phyloP scores from a whole-genome alignment of 2,797 vertebrate genomes.

The Heteromormyrus szaboi region DNA sequence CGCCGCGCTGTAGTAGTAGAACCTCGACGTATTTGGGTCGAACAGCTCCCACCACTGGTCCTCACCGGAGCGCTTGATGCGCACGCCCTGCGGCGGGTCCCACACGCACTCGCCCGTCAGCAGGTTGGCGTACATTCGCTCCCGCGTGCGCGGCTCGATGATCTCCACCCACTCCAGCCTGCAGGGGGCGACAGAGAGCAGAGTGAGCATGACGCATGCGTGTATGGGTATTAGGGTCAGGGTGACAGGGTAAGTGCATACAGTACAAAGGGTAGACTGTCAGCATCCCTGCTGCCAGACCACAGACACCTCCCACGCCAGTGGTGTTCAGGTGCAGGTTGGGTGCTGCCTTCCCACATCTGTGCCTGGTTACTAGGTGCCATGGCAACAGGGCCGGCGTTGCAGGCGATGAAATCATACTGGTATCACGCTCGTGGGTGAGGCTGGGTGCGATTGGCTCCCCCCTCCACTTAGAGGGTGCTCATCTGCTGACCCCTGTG shows the following conservation, averaged over 20 bases:
- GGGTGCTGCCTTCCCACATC: neutral
- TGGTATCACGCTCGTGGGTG: neutral
- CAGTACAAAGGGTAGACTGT: neutral
- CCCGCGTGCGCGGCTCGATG: constrained; percentile 90
- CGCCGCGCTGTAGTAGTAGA: constrained; percentile 95
- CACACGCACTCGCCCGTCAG: constrained; percentile 93
- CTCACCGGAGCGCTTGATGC: constrained; percentile 87
- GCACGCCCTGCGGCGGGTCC: constrained; percentile 84
- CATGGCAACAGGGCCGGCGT: neutral
- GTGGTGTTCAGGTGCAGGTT: neutral
- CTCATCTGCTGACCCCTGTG: neutral
- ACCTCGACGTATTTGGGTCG: constrained; percentile 90
- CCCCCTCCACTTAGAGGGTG: neutral
- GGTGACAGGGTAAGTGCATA: neutral
- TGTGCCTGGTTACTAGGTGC: neutral
- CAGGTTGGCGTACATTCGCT: constrained; percentile 97
- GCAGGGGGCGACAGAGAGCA: neutral
- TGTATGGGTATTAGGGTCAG: neutral
- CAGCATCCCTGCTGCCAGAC: neutral
- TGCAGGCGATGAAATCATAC: neutral
- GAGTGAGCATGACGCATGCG: constrained; percentile 45
- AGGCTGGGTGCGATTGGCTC: neutral
- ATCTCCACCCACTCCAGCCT: constrained; percentile 99
- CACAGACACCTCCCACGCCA: neutral
- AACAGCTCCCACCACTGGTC: constrained; percentile 99